Evolutionary conservation across 2,113 vertebrate genomes (phyloP), one percentile per base, ranked within the genome.

Genomic region (Narcine bancroftii): DNA sequence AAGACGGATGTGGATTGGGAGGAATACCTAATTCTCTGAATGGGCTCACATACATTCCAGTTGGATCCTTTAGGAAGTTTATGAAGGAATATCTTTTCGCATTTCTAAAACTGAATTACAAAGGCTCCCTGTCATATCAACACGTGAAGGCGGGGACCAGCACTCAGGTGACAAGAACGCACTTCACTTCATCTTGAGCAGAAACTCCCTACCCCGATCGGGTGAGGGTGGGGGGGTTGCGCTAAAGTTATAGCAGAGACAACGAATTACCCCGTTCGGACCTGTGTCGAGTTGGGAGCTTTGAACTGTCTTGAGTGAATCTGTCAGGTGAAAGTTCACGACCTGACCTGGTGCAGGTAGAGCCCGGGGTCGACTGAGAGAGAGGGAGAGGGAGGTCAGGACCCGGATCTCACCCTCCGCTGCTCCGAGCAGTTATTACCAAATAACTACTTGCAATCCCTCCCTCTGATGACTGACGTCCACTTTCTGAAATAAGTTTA

Each of bases 291-390:
- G 72, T 36, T 75, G 72, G 72, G n/a, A 75, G n/a, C 72, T 75
- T 75, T 75, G 81, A n/a, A 36, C 81, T 87, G 53, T 36, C 29
- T 36, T 87, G 81, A n/a, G 81, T 60, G 60, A 60, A 87, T 60
- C 53, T 87, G 77, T 36, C 81, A 87, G 81, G 81, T 87, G 81
- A 87, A 53, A 60, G 81, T 87, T 87, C 81, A 39, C 60, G 81
- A 87, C 53, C 81, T 87, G 53, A 56, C 53, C 15, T 60, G 33
- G 33, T 19, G 81, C 81, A 87, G 81, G 81, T 63, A 87, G n/a
- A 56, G 33, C 81, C 81, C 29, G 26, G n/a, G 77, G 77, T 81
- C 77, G 45, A 81, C 3, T 45, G 77, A 45, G 77, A 81, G 77
- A 81, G 77, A 81, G 42, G 45, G 76, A 56, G 50, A 85, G 45